phyloP scores from a whole-genome alignment of 2,888 invertebrate species.

The Crematogaster levior region DNA sequence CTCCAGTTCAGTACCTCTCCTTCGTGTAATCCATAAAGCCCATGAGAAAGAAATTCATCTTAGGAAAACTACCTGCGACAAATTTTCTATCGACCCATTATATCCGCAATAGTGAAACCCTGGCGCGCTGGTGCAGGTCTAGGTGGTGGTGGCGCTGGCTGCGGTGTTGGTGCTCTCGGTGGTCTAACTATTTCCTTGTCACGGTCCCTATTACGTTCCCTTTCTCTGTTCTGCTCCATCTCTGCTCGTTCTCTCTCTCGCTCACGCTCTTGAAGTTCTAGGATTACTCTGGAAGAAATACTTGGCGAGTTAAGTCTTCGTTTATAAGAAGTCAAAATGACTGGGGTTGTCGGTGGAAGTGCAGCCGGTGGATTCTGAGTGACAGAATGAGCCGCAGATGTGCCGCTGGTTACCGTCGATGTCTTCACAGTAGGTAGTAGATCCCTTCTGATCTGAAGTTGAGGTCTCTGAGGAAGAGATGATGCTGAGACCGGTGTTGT shows the following conservation, averaged over 20 bases:
- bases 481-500: slow-evolving; percentile 52
- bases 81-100: slow-evolving; percentile 92
- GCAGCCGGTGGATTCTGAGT: slow-evolving; percentile 80
- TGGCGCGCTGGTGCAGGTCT: slow-evolving; percentile 90
- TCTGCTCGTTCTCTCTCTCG: slow-evolving; percentile 79
- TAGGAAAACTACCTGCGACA: slow-evolving; percentile 14
- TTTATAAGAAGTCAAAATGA: slow-evolving; percentile 83
- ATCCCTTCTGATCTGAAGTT: slow-evolving; percentile 92
- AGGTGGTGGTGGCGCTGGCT: slow-evolving; percentile 87
- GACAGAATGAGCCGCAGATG: slow-evolving; percentile 79
- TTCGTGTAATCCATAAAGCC: not conserved
- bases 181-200: slow-evolving; percentile 85
- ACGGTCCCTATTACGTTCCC: slow-evolving; percentile 70
- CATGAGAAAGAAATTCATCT: slow-evolving; percentile 2
- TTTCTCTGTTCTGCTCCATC: slow-evolving; percentile 75
- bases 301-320: slow-evolving; percentile 83
- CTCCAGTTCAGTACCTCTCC: not conserved
- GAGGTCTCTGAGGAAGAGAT: slow-evolving; percentile 86
- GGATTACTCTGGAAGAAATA: slow-evolving; percentile 82
- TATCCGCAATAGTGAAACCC: slow-evolving; percentile 96
- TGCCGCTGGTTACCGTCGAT: slow-evolving; percentile 84
- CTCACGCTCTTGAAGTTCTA: slow-evolving; percentile 83
- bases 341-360: slow-evolving; percentile 81
- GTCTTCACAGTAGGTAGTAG: slow-evolving; percentile 86
- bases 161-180: slow-evolving; percentile 82